phyloP scores from a whole-genome alignment of 2,888 invertebrate species.

The Stenoptilia bipunctidactyla region DNA sequence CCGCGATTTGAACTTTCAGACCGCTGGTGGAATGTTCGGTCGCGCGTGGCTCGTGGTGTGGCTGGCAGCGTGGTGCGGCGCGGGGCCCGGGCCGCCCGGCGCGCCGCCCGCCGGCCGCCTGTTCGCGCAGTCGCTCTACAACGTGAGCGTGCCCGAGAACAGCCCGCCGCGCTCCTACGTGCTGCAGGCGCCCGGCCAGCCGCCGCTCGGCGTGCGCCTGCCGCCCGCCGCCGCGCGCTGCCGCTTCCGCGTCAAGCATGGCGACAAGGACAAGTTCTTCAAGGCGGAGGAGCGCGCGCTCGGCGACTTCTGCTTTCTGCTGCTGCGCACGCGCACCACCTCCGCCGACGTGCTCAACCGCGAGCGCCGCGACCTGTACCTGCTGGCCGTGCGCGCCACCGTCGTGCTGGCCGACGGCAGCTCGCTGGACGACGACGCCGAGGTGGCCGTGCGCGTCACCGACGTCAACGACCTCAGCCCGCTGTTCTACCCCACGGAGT shows the following conservation, averaged over 20 bases:
- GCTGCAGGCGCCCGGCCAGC: conserved; percentile 76
- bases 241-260: conserved; percentile 88
- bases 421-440: conserved; percentile 78
- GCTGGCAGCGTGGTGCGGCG: conserved; percentile 38
- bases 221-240: conserved; percentile 62
- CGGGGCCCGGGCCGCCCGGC: conserved; percentile 31
- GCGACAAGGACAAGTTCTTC: conserved; percentile 92
- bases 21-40: conserved; percentile 16
- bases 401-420: conserved; percentile 70
- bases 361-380: conserved; percentile 88
- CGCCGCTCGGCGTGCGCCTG: conserved; percentile 82
- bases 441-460: conserved; percentile 78
- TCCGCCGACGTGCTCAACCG: conserved; percentile 91
- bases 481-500: conserved; percentile 90
- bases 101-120: conserved; percentile 41
- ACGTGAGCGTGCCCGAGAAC: conserved; percentile 93
- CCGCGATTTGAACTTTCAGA: too few species aligned
- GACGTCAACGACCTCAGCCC: conserved; percentile 95
- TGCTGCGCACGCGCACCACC: conserved; percentile 89
- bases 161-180: conserved; percentile 91
- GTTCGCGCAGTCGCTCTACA: conserved; percentile 83
- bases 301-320: conserved; percentile 95
- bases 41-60: conserved; percentile 40
- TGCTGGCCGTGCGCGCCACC: conserved; percentile 78
- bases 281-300: conserved; percentile 90